Evolutionary conservation across 2,797 vertebrate genomes (phyloP), one percentile per base, ranked within the genome.

Genomic region (Pachyuromys duprasi): DNA sequence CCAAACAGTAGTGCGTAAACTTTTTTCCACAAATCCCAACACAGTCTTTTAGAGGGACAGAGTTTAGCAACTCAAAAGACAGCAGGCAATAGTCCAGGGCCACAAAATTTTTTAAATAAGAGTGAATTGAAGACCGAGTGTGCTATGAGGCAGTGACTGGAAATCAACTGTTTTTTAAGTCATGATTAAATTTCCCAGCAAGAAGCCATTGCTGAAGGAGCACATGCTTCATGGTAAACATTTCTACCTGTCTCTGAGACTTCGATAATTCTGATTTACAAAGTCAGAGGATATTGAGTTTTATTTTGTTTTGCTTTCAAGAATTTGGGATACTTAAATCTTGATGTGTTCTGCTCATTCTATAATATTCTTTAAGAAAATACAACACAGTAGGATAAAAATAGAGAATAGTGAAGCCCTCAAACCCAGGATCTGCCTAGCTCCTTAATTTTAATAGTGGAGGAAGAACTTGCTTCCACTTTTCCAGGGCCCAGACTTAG

Each of bases 261-360:
- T 95, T 2, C 53, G 55, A 65, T 67, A 57, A 81, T 83, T 94
- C 36, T 93, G 31, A 62, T 62, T 5, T 49, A 18, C 17, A 49
- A 91, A 39, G 69, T 80, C 57, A 86, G 36, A 20, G 69, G 62
- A 94, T 33, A 31, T 1, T 36, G 9, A 4, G 3, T 53, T 87
- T 92, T 89, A 55, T 90, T 91, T 90, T 93, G n/a, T 24, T 93
- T 93, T 55, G 33, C 13, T 86, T 79, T 96, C 67, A 80, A 83
- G 63, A 81, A 93, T 74, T 81, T 76, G 91, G 42, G 33, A 70
- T 82, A 76, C 39, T 65, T 91, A 79, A 74, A 81, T 14, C 8
- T 87, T 82, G 45, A 63, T 53, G 14, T 81, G 72, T 76, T 60
- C 57, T 83, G 83, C 70, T 82, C 79, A 11, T 92, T 24, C 15